phyloP scores from a whole-genome alignment of 2,797 vertebrate genomes.

The Vespertilio murinus region DNA sequence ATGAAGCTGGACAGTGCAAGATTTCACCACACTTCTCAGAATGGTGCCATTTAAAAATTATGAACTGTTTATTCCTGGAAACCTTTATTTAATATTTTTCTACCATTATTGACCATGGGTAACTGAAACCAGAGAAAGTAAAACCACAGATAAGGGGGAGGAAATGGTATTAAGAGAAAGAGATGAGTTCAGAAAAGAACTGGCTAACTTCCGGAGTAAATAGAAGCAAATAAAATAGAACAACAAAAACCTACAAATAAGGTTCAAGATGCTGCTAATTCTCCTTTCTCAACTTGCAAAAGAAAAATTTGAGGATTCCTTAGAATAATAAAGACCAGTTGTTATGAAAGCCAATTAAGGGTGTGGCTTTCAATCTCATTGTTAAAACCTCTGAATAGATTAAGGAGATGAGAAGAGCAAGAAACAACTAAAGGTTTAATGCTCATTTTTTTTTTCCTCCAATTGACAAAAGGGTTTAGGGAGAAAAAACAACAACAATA shows the following conservation, averaged over 20 bases:
- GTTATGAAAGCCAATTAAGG: neutral
- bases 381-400: neutral
- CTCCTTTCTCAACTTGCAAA: neutral
- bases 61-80: neutral
- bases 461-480: neutral
- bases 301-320: neutral
- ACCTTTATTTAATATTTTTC: neutral
- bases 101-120: neutral
- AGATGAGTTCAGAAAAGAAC: neutral
- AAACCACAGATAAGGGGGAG: neutral
- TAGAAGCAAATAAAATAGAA: conserved; percentile 27
- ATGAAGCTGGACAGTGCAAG: neutral
- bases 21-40: neutral
- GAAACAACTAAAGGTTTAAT: neutral
- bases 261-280: neutral
- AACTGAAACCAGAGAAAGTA: neutral
- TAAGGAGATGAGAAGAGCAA: neutral
- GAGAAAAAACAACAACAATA: neutral
- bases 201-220: neutral
- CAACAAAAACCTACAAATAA: neutral
- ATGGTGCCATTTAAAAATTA: neutral
- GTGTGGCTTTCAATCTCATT: neutral
- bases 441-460: neutral
- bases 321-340: neutral
- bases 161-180: neutral